Base-by-base conservation (phyloP, 2,113 vertebrate species). In the Leptobrachium leishanense region DNA sequence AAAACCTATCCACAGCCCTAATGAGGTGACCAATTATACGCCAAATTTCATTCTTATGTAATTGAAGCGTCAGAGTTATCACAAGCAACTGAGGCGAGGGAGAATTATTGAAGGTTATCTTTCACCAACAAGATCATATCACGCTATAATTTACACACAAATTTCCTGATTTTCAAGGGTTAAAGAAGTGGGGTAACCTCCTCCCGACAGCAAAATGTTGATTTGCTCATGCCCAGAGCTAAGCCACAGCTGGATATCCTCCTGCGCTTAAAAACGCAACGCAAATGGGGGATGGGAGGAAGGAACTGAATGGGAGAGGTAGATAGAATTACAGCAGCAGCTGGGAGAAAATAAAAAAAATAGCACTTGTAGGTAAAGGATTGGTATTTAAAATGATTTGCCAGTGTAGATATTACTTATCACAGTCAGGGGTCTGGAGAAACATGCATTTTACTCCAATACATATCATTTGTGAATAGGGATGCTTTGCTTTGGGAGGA, bases 361-460 rank as follows among this genome's bases (percentile, higher is more conserved):
- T 66, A 82, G 43, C 59, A 65, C 85, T 86, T 86, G 85, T 84
- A 81, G 82, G 72, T 73, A 68, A 5, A 31, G 44, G 46, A 64
- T 63, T 72, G 80, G 83, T 82, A 85, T 88, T 86, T 86, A 88
- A 80, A 87, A 86, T 87, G 84, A 89, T 86, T 90, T 86, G 85
- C 79, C 77, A 86, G 85, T 83, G 84, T 79, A 88, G 81, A 87
- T 83, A 81, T 84, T 88, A 87, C 85, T 90, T 88, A 89, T 85
- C 85, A 84, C 85, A 77, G 84, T 87, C 82, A 86, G 86, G 82
- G 84, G 82, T 72, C 85, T 82, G 8, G 43, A 39, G 64, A 86
- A 88, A 88, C 86, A 86, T 87, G 72, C 82, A 75, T 81, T 84
- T 85, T 87, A 83, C 71, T 84, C 85, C 77, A 85, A 90, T 84